Conservation (phyloP, 92 coral and sea anemone genomes). For the Micromussa lordhowensis region DNA sequence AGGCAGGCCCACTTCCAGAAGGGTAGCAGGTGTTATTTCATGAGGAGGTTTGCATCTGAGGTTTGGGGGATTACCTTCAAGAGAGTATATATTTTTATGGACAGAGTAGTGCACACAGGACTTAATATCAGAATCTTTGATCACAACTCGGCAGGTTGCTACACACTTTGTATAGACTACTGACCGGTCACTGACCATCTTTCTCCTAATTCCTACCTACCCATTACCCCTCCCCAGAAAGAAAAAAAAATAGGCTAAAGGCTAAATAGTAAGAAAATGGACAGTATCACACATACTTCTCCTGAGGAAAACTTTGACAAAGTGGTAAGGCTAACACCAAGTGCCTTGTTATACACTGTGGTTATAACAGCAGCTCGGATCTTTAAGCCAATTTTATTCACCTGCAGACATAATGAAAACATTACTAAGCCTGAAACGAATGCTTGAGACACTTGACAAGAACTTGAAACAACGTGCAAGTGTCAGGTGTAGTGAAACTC, state of each 20-base stretch:
- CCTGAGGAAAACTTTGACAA: conserved; percentile 88
- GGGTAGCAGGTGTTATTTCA: too few relatives aligned
- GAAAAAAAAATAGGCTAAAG: neutral
- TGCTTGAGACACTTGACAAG: neutral
- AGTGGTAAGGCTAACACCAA: conserved; percentile 81
- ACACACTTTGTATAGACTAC: too few relatives aligned
- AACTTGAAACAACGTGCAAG: neutral
- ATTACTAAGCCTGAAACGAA: neutral
- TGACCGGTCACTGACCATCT: too few relatives aligned
- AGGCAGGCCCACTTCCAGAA: too few relatives aligned
- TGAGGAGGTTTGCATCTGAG: too few relatives aligned
- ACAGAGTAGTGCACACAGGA: too few relatives aligned
- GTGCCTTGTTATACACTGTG: conserved; percentile 88
- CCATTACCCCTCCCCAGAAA: neutral
- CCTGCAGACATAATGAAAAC: conserved; percentile 52
- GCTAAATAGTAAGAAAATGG: neutral
- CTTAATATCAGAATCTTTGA: too few relatives aligned
- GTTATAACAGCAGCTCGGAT: conserved; percentile 94
- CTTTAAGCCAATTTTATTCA: conserved; percentile 93
- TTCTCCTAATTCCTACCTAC: too few relatives aligned
- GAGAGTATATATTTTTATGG: too few relatives aligned
- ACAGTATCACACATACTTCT: conserved; percentile 67
- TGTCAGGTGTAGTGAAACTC: too few relatives aligned
- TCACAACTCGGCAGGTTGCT: too few relatives aligned
- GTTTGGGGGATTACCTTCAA: too few relatives aligned